Conservation (phyloP, 2,113 vertebrate genomes). For the Petrocephalus zakoni region DNA sequence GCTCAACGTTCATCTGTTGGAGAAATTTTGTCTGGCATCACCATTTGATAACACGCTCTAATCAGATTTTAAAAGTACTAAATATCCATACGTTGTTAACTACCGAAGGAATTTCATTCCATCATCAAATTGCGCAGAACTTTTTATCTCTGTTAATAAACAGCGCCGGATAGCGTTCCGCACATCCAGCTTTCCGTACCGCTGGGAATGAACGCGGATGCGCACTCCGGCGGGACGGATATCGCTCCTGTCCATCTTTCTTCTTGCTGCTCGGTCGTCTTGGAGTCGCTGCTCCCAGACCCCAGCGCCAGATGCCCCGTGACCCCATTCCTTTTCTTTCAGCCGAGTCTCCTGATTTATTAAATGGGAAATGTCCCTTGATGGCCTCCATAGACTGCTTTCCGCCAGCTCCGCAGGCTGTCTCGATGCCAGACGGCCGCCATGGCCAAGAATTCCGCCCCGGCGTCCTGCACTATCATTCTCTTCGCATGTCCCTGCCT, state of each 20-base stretch:
- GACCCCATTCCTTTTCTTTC: conserved; percentile 5
- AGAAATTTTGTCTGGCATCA: neutral
- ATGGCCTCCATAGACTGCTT: conserved; percentile 12
- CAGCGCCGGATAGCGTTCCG: neutral
- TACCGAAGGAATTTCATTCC: neutral
- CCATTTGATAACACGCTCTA: neutral
- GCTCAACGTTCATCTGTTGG: neutral
- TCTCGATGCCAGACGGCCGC: conserved; percentile 12
- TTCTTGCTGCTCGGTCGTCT: neutral
- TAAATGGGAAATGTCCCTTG: conserved; percentile 20
- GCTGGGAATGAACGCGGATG: neutral
- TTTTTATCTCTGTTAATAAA: neutral
- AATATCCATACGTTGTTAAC: neutral
- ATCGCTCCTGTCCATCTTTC: neutral
- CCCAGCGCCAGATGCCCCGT: neutral
- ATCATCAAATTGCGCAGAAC: neutral
- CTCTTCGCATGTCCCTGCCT: neutral
- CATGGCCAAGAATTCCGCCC: neutral
- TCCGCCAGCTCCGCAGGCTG: conserved; percentile 2
- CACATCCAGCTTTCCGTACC: neutral
- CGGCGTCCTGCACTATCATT: neutral
- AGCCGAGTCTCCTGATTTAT: conserved; percentile 9
- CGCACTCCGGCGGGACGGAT: neutral
- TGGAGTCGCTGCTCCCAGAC: neutral
- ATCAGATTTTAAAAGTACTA: neutral